Evolutionary conservation across 2,888 invertebrate genomes (phyloP).

Genomic region (Latrodectus elegans): DNA sequence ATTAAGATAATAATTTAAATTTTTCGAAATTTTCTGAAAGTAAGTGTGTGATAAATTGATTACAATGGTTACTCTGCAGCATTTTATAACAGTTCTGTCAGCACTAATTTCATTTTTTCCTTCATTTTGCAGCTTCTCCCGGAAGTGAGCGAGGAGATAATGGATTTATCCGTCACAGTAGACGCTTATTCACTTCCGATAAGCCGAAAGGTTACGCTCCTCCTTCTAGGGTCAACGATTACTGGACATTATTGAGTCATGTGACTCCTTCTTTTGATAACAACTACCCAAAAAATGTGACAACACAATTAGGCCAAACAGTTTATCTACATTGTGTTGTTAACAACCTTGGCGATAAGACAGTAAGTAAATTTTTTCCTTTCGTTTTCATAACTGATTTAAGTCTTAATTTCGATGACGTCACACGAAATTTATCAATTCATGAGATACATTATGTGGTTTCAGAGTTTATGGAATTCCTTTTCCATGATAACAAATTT

Average conservation of each 20-base stretch:
- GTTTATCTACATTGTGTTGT: slow-evolving; percentile 71
- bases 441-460: too few relatives aligned
- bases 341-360: slow-evolving; percentile 71
- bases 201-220: slow-evolving; percentile 58
- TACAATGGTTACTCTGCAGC: too few relatives aligned
- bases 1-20: too few relatives aligned
- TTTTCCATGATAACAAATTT: too few relatives aligned
- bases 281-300: slow-evolving; percentile 69
- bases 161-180: not conserved
- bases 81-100: too few relatives aligned
- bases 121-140: slow-evolving; percentile 17
- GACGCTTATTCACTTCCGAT: slow-evolving; percentile 44
- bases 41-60: too few relatives aligned
- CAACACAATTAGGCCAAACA: slow-evolving; percentile 71
- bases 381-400: too few relatives aligned
- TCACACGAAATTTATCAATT: too few relatives aligned
- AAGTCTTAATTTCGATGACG: too few relatives aligned
- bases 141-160: slow-evolving; percentile 2
- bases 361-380: slow-evolving; percentile 68
- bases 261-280: slow-evolving; percentile 67
- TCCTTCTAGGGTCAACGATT: slow-evolving; percentile 59
- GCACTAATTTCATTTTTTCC: too few relatives aligned
- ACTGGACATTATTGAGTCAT: slow-evolving; percentile 65
- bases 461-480: too few relatives aligned
- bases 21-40: too few relatives aligned